Evolutionary conservation across 2,797 vertebrate genomes (phyloP), one percentile per base, ranked within the genome.

Genomic region (Gallinago solitaria): DNA sequence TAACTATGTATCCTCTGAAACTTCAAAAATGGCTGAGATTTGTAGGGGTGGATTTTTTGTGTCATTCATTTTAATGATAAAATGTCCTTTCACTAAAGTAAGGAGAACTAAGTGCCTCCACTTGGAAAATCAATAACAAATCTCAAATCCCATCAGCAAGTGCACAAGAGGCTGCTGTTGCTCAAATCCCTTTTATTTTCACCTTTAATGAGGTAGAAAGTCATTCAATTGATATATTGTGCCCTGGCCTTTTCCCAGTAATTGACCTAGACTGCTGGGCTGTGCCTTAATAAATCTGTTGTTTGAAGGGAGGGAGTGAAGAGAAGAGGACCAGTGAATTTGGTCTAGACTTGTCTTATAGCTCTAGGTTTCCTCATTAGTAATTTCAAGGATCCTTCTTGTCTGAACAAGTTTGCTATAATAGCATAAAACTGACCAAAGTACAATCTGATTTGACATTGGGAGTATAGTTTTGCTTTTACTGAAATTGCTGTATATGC

Each of bases 101-200:
- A 90, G 78, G 68, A 93, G 69, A 85, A 87, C 63, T 92, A 95
- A 96, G 84, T 96, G 94, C 86, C 82, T 97, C 50, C 6, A 6
- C 84, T 95, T 90, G 91, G 77, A 95, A 95, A 97, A 97, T 97
- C 95, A 94, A 96, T 95, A 97, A 77, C 50, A 93, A 96, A 97
- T 97, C 97, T 95, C 28, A 75, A 14, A 96, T 91, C 96, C 75
- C 80, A 97, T 96, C 96, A 96, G 83, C 86, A 93, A 85, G 85
- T 1, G 0, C 37, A 35, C 37, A 83, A 90, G 91, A 89, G 75
- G 79, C 89, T 97, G 87, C 82, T 95, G 84, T 93, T 92, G 79
- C 75, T 95, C 92, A 92, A 94, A 87, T 95, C 84, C 41, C 67
- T 95, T 95, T 95, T 94, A 96, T 96, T 97, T 97, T 97, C 95